A percentile compares a stretch with the other conserved stretches of the same genome.
These are phyloP conservation scores for Syritta pipiens DNA, from an alignment of 2,888 invertebrate species.

Conservation along the genomic window DNA sequence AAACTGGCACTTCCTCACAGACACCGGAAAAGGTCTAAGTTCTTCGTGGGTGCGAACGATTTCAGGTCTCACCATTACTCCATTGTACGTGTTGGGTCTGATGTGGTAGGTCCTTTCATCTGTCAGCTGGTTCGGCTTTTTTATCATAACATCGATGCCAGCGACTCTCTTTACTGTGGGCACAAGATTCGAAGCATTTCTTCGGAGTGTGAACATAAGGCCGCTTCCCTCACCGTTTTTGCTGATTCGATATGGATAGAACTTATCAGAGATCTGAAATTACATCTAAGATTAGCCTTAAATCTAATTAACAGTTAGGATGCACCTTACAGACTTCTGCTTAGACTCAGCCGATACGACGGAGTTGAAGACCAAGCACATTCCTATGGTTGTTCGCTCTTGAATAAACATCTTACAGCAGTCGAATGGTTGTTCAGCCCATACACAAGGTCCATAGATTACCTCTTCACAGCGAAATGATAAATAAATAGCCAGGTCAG, in stretches of 20 bases:
- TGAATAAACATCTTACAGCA: conserved; percentile 79
- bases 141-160: conserved; percentile 72
- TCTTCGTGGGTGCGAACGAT: conserved; percentile 70
- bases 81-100: conserved; percentile 72
- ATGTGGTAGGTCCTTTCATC: conserved; percentile 68
- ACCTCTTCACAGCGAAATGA: conserved; percentile 78
- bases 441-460: conserved; percentile 78
- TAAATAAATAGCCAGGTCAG: conserved; percentile 72
- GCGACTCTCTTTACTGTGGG: conserved; percentile 15
- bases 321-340: conserved; percentile 72
- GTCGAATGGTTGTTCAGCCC: conserved; percentile 76
- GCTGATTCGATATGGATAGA: conserved; percentile 74
- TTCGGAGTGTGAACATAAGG: conserved; percentile 70
- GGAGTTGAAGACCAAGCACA: conserved; percentile 80
- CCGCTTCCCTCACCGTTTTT: conserved; percentile 76
- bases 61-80: conserved; percentile 72
- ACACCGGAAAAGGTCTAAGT: conserved; percentile 70
- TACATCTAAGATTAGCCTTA: not conserved
- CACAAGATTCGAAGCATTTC: conserved; percentile 65
- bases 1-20: conserved; percentile 73
- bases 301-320: not conserved
- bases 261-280: conserved; percentile 68
- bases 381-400: conserved; percentile 78
- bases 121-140: conserved; percentile 73
- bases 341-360: conserved; percentile 73